phyloP scores from a whole-genome alignment of 30 jellyfish, hydroid and myxozoan genomes.

The Pseudorhiza aurosa region DNA sequence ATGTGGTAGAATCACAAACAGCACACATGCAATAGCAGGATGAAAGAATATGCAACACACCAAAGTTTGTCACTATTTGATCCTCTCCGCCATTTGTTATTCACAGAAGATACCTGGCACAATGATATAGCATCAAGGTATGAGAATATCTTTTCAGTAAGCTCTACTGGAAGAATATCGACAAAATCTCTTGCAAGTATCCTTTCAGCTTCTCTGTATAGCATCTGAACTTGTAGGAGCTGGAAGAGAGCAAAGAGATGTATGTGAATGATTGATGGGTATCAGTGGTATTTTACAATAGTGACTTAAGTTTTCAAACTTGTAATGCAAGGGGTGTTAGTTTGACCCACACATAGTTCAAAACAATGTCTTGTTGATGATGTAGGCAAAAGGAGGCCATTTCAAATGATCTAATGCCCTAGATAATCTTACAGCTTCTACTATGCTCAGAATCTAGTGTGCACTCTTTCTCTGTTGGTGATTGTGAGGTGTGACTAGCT shows the following conservation, averaged over 20 bases:
- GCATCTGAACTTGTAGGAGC: conserved; percentile 28
- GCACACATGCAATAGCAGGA: no score
- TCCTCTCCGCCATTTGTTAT: conserved; percentile 41
- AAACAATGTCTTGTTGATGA: no score
- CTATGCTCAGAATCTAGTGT: no score
- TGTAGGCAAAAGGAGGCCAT: no score
- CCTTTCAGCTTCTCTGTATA: conserved; percentile 40
- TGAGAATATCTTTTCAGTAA: conserved; percentile 52
- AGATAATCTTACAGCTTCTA: no score
- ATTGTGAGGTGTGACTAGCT: no score
- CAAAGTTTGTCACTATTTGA: conserved; percentile 47
- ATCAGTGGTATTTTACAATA: no score
- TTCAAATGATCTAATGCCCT: no score
- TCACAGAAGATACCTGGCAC: conserved; percentile 57
- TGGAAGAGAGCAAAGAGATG: not conserved
- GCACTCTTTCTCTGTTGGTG: no score
- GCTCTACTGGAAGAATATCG: conserved; percentile 37
- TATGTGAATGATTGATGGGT: not conserved
- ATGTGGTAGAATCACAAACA: no score
- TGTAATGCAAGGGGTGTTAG: not conserved
- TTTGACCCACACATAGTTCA: no score
- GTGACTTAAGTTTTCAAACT: not conserved
- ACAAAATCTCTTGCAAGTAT: conserved; percentile 60
- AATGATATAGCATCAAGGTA: conserved; percentile 51
- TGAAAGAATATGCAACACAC: no score